Evolutionary conservation across 2,888 invertebrate species (phyloP), one percentile per base, ranked within the genome.

Genomic region (Sepiola atlantica): DNA sequence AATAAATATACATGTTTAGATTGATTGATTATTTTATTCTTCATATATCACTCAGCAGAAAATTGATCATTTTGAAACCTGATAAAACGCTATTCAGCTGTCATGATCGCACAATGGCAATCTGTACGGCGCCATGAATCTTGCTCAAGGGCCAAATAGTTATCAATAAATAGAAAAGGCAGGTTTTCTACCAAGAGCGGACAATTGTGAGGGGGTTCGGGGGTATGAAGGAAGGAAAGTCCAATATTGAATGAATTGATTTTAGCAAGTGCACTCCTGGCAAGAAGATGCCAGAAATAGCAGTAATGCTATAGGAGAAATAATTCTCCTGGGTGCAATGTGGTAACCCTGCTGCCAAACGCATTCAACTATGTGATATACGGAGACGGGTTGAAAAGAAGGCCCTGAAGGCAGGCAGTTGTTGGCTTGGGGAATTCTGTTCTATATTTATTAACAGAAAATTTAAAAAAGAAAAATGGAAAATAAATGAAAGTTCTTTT

Each of bases 51-150:
- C 77, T 16, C 16, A 77, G n/a, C 16, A 77, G 24, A 77, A 77
- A 77, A 77, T 77, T 2, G 77, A 77, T 77, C 77, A 77, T n/a
- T 77, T 77, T 77, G 77, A 77, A 77, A 77, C 14, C 77, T 32
- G 77, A 77, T n/a, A 77, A 77, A 77, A 77, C 77, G n/a, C n/a
- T 16, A 77, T 77, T 77, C 77, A 77, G n/a, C 77, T 77, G 77
- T 77, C n/a, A 32, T 77, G 77, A 77, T 77, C 2, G 14, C n/a
- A 77, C 32, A 77, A 77, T 77, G 77, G n/a, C 77, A 77, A 77
- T n/a, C n/a, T 16, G n/a, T 14, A 77, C n/a, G 77, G n/a, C 77
- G 32, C n/a, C 21, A 16, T n/a, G 14, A 77, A 77, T n/a, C n/a
- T 77, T 77, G n/a, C 77, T 77, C 77, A 77, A n/a, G n/a, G 77